Conservation (phyloP, 2,113 vertebrate genomes). For the Salvelinus sp. region DNA sequence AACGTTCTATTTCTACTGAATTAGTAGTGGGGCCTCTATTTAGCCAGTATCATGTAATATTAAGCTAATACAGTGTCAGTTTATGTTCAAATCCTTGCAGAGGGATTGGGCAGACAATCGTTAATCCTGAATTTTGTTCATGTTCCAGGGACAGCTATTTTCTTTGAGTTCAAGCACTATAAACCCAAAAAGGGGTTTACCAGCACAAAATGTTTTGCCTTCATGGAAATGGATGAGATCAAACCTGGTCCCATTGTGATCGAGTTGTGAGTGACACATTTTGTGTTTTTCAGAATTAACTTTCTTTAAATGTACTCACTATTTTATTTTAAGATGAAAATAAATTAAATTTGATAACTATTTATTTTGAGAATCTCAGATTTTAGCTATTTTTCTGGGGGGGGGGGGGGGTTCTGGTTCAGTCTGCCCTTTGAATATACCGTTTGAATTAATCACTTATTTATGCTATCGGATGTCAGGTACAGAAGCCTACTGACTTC, state of each 20-base stretch:
- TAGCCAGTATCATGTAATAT: neutral
- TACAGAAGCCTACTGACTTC: constrained; percentile 99
- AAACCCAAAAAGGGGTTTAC: constrained; percentile 98
- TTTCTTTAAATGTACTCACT: neutral
- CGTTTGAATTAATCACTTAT: neutral
- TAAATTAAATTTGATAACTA: too few relatives aligned
- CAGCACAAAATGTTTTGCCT: constrained; percentile 98
- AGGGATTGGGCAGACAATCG: neutral
- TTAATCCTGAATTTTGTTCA: neutral
- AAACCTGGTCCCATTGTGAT: constrained; percentile 92
- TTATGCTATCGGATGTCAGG: constrained; percentile 64
- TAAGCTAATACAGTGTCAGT: neutral
- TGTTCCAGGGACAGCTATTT: constrained; percentile 90
- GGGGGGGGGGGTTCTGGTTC: too few relatives aligned
- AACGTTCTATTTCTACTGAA: neutral
- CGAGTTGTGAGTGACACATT: constrained; percentile 86
- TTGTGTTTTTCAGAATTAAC: neutral
- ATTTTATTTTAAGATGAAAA: neutral
- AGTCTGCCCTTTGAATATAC: neutral
- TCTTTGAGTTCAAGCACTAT: constrained; percentile 99
- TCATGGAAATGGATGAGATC: constrained; percentile 99
- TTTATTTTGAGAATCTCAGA: neutral
- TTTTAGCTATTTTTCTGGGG: too few relatives aligned
- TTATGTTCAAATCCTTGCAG: too few relatives aligned
- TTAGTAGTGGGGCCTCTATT: too few relatives aligned